Percentiles rank a stretch among this genome's conserved stretches.
These are phyloP conservation scores for Cheilosia scutellata DNA, from an alignment of 2,888 invertebrate species.

Conservation along the genomic window DNA sequence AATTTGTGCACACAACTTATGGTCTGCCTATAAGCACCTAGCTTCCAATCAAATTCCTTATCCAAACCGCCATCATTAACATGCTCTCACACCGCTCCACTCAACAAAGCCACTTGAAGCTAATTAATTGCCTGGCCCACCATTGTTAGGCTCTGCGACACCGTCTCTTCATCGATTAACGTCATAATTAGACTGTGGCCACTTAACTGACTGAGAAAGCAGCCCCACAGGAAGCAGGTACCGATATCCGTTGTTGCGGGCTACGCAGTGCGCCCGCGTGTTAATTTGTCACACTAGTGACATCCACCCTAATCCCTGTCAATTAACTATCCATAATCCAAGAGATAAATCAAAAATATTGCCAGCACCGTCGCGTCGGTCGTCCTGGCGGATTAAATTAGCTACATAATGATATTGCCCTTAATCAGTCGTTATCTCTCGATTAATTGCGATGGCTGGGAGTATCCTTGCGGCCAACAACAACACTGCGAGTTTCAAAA, in stretches of 20 bases:
- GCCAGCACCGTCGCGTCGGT: not conserved
- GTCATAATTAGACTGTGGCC: conserved; percentile 43
- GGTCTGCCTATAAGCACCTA: too few species aligned
- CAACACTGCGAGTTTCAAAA: conserved; percentile 26
- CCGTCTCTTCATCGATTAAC: conserved; percentile 20
- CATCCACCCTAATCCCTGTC: conserved; percentile 46
- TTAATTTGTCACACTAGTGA: conserved; percentile 37
- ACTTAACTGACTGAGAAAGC: conserved; percentile 23
- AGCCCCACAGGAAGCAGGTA: not conserved
- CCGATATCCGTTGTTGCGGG: not conserved
- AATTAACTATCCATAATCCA: conserved; percentile 71
- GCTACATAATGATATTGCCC: conserved; percentile 61
- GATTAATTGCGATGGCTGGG: conserved; percentile 66
- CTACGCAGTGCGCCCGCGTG: not conserved
- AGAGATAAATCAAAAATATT: conserved; percentile 71
- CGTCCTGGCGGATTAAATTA: conserved; percentile 53
- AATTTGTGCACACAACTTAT: too few species aligned
- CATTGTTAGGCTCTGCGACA: conserved; percentile 23
- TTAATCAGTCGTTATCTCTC: conserved; percentile 73
- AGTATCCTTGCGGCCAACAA: conserved; percentile 33
- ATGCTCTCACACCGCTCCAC: not conserved
- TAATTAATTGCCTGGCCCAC: conserved; percentile 11
- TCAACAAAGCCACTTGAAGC: not conserved
- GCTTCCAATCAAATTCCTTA: not conserved
- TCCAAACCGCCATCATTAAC: not conserved